A percentile compares a stretch with the other conserved stretches of the same genome.
Evolutionary conservation across 2,113 vertebrate genomes (phyloP).

Genomic region (Uria aalge): DNA sequence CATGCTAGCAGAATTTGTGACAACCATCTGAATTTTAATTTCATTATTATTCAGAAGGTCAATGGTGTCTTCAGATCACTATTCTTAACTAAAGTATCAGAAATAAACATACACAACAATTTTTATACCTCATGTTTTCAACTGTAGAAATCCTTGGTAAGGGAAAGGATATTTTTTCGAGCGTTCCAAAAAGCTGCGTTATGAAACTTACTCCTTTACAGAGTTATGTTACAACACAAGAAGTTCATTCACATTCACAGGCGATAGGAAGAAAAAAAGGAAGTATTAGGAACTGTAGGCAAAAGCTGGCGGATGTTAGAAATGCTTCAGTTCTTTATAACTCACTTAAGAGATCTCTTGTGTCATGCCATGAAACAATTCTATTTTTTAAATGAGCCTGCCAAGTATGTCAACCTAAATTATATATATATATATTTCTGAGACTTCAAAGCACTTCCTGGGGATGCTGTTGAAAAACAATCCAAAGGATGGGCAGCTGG

Average conservation of each 20-base stretch:
- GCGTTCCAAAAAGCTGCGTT: background rate
- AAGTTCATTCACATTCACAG: slow-evolving; percentile 17
- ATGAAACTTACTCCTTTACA: background rate
- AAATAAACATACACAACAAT: background rate
- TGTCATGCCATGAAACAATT: slow-evolving; percentile 69
- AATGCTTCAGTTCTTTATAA: slow-evolving; percentile 64
- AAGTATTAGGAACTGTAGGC: slow-evolving; percentile 48
- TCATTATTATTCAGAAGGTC: background rate
- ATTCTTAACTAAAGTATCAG: background rate
- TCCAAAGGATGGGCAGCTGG: slow-evolving; percentile 41
- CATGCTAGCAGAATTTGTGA: background rate
- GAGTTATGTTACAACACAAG: slow-evolving; percentile 13
- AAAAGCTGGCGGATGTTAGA: slow-evolving; percentile 62
- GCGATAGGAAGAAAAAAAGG: background rate
- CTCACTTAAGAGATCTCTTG: slow-evolving; percentile 63
- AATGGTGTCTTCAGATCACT: background rate
- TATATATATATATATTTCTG: slow-evolving; percentile 40
- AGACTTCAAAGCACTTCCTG: slow-evolving; percentile 75
- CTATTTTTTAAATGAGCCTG: slow-evolving; percentile 59
- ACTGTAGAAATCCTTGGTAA: background rate
- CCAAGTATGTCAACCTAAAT: slow-evolving; percentile 73
- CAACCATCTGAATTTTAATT: background rate
- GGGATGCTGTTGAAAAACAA: slow-evolving; percentile 63
- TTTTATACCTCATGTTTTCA: background rate
- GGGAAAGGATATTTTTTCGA: background rate